phyloP scores from a whole-genome alignment of 2,113 vertebrate genomes.

The Trematocara marginatum region DNA sequence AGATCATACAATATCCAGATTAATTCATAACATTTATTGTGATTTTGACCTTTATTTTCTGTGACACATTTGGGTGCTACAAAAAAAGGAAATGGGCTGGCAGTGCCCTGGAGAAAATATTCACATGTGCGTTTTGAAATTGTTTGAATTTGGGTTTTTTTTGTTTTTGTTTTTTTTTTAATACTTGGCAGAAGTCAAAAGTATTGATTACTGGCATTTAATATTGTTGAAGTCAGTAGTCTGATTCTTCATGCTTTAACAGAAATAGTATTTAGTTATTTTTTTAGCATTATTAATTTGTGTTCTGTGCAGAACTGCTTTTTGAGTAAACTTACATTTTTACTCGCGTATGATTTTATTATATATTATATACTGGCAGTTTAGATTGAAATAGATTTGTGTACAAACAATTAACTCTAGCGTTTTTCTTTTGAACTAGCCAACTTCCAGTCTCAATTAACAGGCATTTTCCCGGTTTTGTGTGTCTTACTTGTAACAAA shows the following conservation, averaged over 20 bases:
- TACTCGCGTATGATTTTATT: neutral
- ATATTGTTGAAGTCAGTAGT: neutral
- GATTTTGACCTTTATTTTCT: neutral
- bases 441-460: neutral
- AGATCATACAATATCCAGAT: neutral
- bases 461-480: neutral
- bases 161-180: neutral
- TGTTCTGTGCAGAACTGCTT: neutral
- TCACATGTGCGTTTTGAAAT: neutral
- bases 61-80: neutral
- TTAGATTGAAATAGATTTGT: neutral
- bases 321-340: neutral
- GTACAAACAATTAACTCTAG: neutral
- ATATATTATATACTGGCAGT: neutral
- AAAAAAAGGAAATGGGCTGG: neutral
- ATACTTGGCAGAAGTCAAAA: neutral
- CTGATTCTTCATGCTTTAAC: neutral
- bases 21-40: neutral
- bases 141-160: neutral
- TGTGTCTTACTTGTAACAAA: neutral
- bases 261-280: neutral
- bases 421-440: neutral
- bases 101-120: neutral
- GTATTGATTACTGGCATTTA: neutral
- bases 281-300: neutral